Percentiles rank a stretch among this genome's conserved stretches.
phyloP scores from a whole-genome alignment of 2,113 vertebrate genomes.

The Gadus chalcogrammus region DNA sequence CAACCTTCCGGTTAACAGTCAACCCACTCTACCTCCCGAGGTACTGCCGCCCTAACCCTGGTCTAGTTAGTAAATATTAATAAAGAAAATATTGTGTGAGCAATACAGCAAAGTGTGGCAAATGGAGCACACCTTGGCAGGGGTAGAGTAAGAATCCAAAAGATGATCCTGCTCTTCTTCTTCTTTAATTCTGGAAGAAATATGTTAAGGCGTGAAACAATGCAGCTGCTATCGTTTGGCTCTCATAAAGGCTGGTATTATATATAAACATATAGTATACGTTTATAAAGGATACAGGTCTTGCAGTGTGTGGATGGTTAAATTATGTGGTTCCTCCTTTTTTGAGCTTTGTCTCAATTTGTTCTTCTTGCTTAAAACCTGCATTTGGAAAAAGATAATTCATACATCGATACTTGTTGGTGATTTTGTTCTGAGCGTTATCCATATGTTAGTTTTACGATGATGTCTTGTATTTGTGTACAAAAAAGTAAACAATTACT shows the following conservation, averaged over 20 bases:
- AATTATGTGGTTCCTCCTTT: conserved; percentile 53
- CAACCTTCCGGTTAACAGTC: no score
- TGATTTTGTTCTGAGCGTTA: not conserved
- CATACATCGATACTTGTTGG: not conserved
- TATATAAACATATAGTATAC: no score
- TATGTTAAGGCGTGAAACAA: conserved; percentile 38
- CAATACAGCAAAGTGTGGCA: not conserved
- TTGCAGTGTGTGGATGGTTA: conserved; percentile 69
- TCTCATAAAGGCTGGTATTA: not conserved
- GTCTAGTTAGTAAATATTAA: not conserved
- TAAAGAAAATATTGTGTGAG: not conserved
- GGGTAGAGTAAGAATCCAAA: conserved; percentile 83
- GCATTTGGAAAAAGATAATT: conserved; percentile 4
- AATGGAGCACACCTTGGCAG: conserved; percentile 76
- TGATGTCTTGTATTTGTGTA: not conserved
- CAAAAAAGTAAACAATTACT: not conserved
- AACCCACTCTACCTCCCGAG: no score
- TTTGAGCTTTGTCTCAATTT: conserved; percentile 50
- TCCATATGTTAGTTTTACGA: not conserved
- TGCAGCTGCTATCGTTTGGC: not conserved
- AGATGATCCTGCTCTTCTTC: conserved; percentile 85
- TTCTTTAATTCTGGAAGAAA: conserved; percentile 73
- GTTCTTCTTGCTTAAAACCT: conserved; percentile 77
- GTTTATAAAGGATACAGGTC: conserved; percentile 81
- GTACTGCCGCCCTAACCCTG: not conserved